A percentile compares a stretch with the other conserved stretches of the same genome.
Conservation (phyloP, 2,797 vertebrate genomes). For the Galaxias olidus region DNA sequence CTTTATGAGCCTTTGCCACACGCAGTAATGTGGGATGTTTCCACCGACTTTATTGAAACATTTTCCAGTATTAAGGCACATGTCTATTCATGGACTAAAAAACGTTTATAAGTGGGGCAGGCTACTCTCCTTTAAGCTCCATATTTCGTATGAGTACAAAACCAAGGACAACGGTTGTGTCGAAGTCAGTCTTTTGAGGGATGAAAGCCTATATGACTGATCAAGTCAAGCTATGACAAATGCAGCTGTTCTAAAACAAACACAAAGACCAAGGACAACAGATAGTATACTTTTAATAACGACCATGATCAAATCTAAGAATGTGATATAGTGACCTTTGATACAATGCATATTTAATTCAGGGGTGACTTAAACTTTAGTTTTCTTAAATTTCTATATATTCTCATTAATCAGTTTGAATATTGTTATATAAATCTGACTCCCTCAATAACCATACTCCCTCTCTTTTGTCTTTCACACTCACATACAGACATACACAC, state of each 20-base stretch:
- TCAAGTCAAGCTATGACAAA: too few relatives aligned
- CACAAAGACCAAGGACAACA: conserved; percentile 59
- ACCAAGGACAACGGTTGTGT: too few relatives aligned
- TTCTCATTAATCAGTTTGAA: conserved; percentile 75
- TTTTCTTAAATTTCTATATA: conserved; percentile 61
- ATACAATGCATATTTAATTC: conserved; percentile 81
- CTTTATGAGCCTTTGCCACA: too few relatives aligned
- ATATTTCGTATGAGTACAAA: too few relatives aligned
- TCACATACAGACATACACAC: conserved; percentile 57
- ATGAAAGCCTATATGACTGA: too few relatives aligned
- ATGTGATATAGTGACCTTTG: conserved; percentile 79
- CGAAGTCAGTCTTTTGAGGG: too few relatives aligned
- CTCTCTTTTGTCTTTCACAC: conserved; percentile 68
- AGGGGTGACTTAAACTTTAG: conserved; percentile 75
- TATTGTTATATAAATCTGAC: conserved; percentile 81
- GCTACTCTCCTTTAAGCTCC: too few relatives aligned
- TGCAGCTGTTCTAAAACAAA: conserved; percentile 36
- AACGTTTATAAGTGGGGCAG: too few relatives aligned
- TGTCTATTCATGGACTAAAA: too few relatives aligned
- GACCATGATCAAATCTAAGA: conserved; percentile 83
- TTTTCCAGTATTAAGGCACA: too few relatives aligned
- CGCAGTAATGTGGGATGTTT: too few relatives aligned
- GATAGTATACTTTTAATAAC: conserved; percentile 85
- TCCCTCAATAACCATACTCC: conserved; percentile 81
- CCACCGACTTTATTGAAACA: too few relatives aligned